A percentile compares a stretch with the other conserved stretches of the same genome.
Evolutionary conservation across 2,797 vertebrate species (phyloP).

Genomic region (Microtus agrestis): DNA sequence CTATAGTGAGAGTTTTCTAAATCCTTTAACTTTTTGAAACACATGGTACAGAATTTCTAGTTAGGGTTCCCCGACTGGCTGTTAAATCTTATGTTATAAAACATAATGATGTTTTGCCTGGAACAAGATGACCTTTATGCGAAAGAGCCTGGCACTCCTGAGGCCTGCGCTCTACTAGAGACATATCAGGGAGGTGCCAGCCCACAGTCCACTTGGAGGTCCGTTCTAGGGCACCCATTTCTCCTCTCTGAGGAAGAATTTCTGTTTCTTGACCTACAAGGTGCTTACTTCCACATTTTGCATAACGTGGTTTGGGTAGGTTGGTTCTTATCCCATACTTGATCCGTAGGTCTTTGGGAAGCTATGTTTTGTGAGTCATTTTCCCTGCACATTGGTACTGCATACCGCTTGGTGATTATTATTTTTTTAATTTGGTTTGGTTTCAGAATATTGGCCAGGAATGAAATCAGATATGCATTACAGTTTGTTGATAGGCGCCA

Average conservation of each 20-base stretch:
- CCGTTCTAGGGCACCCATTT: not conserved
- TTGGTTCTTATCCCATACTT: not conserved
- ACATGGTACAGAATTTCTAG: not conserved
- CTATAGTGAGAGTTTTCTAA: not conserved
- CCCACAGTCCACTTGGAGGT: not conserved
- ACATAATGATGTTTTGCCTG: not conserved
- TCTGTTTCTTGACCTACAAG: not conserved
- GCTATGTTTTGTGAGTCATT: not conserved
- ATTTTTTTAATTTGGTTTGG: not conserved
- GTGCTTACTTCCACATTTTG: not conserved
- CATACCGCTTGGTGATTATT: not conserved
- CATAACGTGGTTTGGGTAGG: not conserved
- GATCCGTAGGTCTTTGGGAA: not conserved
- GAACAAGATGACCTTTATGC: not conserved
- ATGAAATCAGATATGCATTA: not conserved
- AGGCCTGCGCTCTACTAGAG: not conserved
- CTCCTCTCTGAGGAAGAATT: not conserved
- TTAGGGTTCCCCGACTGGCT: too few relatives aligned
- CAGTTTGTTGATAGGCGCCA: conserved; percentile 8
- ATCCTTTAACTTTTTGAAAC: not conserved
- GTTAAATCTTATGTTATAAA: not conserved
- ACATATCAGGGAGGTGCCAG: not conserved
- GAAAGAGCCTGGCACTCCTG: too few relatives aligned
- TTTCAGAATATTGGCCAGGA: not conserved
- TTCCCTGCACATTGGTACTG: not conserved